Conservation (phyloP, 2,113 vertebrate species). For the Spilogale gracilis region DNA sequence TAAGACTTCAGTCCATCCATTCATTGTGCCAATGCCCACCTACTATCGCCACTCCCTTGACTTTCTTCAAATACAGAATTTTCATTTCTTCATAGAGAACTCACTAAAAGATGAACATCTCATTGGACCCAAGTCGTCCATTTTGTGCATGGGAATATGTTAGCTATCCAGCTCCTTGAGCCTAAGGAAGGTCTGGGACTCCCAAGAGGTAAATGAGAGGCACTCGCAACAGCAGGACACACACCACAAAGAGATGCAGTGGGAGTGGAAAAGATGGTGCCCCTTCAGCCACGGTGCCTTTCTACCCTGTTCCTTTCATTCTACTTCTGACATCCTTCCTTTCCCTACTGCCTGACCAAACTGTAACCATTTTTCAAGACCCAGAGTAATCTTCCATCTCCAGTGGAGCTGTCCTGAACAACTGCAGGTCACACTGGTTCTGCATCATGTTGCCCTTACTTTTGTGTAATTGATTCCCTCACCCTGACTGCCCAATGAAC, state of each 20-base stretch:
- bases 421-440: not conserved
- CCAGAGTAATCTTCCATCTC: not conserved
- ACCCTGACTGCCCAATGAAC: not conserved
- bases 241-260: not conserved
- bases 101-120: slow-evolving; percentile 32
- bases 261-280: not conserved
- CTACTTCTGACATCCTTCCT: not conserved
- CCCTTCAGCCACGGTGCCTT: not conserved
- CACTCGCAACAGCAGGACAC: not conserved
- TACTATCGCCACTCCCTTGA: not conserved
- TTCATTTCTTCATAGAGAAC: slow-evolving; percentile 53
- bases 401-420: not conserved
- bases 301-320: not conserved
- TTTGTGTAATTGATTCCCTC: not conserved
- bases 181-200: not conserved
- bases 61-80: slow-evolving; percentile 59
- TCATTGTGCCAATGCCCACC: not conserved
- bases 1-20: not conserved
- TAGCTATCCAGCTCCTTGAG: not conserved
- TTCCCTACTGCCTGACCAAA: not conserved
- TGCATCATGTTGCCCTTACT: not conserved
- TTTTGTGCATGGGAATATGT: slow-evolving; percentile 10
- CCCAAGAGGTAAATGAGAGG: not conserved
- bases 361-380: not conserved
- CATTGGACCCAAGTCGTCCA: not conserved